Conservation (phyloP, 2,113 vertebrate genomes). For the Pteropus alecto region DNA sequence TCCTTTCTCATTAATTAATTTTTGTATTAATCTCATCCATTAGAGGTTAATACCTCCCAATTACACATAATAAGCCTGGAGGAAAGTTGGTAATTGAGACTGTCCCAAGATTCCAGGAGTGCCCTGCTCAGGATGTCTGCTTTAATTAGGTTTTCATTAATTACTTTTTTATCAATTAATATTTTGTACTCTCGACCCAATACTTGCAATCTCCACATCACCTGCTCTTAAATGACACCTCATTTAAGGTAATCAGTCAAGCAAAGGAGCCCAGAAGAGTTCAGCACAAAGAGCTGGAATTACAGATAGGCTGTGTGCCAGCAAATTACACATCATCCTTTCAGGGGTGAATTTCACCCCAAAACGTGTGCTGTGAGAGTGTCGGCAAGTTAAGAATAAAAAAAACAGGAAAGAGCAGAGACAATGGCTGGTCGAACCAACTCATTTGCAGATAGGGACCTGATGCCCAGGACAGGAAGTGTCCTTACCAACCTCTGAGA, state of each 20-base stretch:
- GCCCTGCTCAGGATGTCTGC: constrained; percentile 40
- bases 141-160: constrained; percentile 79
- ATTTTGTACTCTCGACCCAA: constrained; percentile 47
- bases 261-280: constrained; percentile 20
- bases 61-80: constrained; percentile 66
- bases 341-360: background rate
- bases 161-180: constrained; percentile 77
- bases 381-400: too few species aligned
- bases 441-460: background rate
- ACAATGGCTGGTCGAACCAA: background rate
- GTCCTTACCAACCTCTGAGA: background rate
- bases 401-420: background rate
- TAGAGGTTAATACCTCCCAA: constrained; percentile 70
- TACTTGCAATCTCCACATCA: constrained; percentile 44
- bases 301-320: background rate
- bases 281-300: background rate
- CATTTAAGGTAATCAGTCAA: constrained; percentile 59
- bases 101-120: constrained; percentile 58
- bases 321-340: background rate
- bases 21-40: constrained; percentile 71
- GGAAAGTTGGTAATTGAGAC: constrained; percentile 62
- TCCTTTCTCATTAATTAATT: constrained; percentile 77
- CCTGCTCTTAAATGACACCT: constrained; percentile 50
- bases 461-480: background rate
- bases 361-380: background rate